These are phyloP conservation scores for Rousettus leschenaultii DNA, from an alignment of 2,113 vertebrate genomes.

Conservation along the genomic window DNA sequence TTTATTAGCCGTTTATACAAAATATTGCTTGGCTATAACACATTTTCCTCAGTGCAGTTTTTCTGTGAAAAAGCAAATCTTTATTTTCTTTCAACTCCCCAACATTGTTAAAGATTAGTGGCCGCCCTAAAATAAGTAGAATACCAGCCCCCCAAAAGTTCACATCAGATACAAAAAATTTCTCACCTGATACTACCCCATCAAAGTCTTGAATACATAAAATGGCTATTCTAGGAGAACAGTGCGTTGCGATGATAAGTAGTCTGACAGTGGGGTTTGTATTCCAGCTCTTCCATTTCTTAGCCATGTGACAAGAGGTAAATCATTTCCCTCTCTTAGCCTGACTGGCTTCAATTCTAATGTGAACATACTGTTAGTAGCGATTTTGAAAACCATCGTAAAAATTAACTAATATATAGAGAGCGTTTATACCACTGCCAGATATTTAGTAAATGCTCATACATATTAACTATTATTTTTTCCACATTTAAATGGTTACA, in stretches of 20 bases:
- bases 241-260: neutral
- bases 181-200: neutral
- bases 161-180: neutral
- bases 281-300: neutral
- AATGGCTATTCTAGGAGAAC: neutral
- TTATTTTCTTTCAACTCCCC: slow-evolving; percentile 42
- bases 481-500: neutral
- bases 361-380: neutral
- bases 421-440: neutral
- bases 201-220: neutral
- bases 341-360: neutral
- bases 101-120: neutral
- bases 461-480: neutral
- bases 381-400: neutral
- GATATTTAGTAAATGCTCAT: neutral
- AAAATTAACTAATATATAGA: neutral
- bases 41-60: neutral
- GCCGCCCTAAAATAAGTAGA: neutral
- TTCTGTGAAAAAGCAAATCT: slow-evolving; percentile 35
- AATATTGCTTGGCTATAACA: slow-evolving; percentile 15
- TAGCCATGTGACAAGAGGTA: neutral
- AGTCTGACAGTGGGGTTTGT: neutral
- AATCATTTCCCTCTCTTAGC: neutral
- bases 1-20: slow-evolving; percentile 49
- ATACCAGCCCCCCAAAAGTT: neutral